These are phyloP conservation scores for Rugalucina vietnamica DNA, from an alignment of 2,888 invertebrate genomes.

Conservation along the genomic window DNA sequence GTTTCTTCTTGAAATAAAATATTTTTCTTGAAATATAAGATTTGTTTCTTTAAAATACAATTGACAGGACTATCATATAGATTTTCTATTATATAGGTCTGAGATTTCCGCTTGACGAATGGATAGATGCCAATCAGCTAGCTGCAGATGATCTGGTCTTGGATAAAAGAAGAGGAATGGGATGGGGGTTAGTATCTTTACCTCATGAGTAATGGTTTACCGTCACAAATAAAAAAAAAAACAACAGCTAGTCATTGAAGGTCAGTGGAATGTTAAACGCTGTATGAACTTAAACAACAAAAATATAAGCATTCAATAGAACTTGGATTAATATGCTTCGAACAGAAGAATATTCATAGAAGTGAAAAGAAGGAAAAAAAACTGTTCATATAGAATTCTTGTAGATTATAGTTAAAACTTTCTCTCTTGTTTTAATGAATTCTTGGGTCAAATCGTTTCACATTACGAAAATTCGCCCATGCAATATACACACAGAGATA, in stretches of 20 bases:
- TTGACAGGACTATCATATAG: no score
- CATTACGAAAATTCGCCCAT: no score
- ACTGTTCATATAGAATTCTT: no score
- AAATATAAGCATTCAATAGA: not conserved
- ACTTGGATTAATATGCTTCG: not conserved
- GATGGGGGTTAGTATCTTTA: not conserved
- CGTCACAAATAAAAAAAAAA: not conserved
- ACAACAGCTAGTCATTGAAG: not conserved
- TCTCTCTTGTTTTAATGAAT: no score
- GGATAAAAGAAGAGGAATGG: not conserved
- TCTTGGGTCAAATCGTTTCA: no score
- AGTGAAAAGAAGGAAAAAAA: not conserved
- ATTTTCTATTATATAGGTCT: not conserved
- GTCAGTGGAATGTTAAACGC: not conserved
- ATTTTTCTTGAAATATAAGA: not conserved
- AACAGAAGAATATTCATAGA: not conserved
- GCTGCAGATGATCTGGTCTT: not conserved
- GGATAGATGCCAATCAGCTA: not conserved
- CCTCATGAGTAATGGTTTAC: not conserved
- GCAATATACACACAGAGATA: no score
- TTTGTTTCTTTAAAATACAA: not conserved
- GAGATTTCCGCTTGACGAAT: not conserved
- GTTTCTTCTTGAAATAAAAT: not conserved
- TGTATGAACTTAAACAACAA: not conserved
- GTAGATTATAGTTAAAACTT: no score